A percentile compares a stretch with the other conserved stretches of the same genome.
phyloP scores from a whole-genome alignment of 2,888 invertebrate species.

The Amorpha juglandis region DNA sequence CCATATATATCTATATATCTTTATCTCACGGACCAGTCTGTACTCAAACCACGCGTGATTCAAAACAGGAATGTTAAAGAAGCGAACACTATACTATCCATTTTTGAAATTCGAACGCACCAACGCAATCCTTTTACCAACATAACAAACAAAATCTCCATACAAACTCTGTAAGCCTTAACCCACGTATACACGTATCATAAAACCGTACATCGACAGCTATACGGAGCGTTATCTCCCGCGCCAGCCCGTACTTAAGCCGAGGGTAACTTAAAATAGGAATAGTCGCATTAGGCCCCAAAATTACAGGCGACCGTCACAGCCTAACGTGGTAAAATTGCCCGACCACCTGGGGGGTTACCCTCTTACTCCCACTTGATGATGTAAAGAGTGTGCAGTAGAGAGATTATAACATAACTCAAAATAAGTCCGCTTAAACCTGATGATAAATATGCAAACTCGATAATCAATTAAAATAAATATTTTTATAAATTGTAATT shows the following conservation, averaged over 20 bases:
- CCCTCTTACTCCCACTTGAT: slow-evolving; percentile 62
- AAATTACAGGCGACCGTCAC: slow-evolving; percentile 84
- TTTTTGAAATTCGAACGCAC: not conserved
- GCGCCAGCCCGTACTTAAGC: slow-evolving; percentile 77
- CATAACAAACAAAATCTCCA: not conserved
- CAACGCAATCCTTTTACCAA: not conserved
- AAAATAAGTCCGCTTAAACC: not conserved
- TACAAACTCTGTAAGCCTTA: slow-evolving; percentile 10
- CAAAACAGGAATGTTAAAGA: no score
- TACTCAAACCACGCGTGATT: no score
- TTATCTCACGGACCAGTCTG: no score
- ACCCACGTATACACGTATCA: slow-evolving; percentile 15
- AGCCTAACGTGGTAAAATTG: slow-evolving; percentile 82
- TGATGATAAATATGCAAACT: no score
- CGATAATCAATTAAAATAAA: no score
- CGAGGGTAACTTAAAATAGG: slow-evolving; percentile 81
- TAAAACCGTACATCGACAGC: slow-evolving; percentile 28
- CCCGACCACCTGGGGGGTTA: slow-evolving; percentile 80
- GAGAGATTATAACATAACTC: not conserved
- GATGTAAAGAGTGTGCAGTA: slow-evolving; percentile 11
- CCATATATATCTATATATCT: no score
- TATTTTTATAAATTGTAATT: no score
- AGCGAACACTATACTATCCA: no score
- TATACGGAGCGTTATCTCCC: slow-evolving; percentile 63
- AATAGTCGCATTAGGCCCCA: slow-evolving; percentile 83